Base-by-base conservation (phyloP, 2,888 invertebrate genomes). In the Eupithecia tripunctaria region DNA sequence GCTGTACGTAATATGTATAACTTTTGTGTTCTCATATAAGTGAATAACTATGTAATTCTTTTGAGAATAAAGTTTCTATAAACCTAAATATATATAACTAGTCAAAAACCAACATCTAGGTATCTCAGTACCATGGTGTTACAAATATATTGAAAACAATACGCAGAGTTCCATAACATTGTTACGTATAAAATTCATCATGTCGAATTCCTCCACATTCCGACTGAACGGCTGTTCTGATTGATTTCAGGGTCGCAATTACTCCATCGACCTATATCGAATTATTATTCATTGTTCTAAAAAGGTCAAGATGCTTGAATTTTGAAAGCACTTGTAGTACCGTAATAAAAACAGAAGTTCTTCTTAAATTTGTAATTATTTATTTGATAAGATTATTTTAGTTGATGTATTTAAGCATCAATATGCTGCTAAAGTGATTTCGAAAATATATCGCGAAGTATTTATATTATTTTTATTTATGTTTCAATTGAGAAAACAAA, bases 221-320 rank as follows among this genome's bases (percentile, higher is more conserved):
- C 56, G 56, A 56, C 56, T 29, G 7, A 60, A 60, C 14, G 27
- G 14, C 59, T 15, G 7, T 60, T 60, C 60, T 8, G 18, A 29
- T 29, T 60, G 8, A 60, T 29, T 67, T 69, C 59, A 71, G 71
- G 72, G 66, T 71, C 70, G 62, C 67, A 43, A 56, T 60, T 64
- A 74, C 70, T 76, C 64, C 68, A 75, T 71, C 71, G 75, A 76
- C 74, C 77, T 79, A 73, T 80, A 77, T 73, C 71, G 51, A 51
- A 51, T 51, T 67, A 67, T 67, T 51, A 51, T 74, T 77, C 77
- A 84, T 84, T 82, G 81, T 84, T 78, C 75, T 71, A 69, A 78
- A 84, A 84, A 85, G 84, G 84, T 84, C 83, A 84, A 80, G 82
- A 80, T 81, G 59, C 80, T 73, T 79, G 80, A 77, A 82, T 59